Evolutionary conservation across 2,797 vertebrate genomes (phyloP), one percentile per base, ranked within the genome.

Genomic region (Manis pentadactyla): DNA sequence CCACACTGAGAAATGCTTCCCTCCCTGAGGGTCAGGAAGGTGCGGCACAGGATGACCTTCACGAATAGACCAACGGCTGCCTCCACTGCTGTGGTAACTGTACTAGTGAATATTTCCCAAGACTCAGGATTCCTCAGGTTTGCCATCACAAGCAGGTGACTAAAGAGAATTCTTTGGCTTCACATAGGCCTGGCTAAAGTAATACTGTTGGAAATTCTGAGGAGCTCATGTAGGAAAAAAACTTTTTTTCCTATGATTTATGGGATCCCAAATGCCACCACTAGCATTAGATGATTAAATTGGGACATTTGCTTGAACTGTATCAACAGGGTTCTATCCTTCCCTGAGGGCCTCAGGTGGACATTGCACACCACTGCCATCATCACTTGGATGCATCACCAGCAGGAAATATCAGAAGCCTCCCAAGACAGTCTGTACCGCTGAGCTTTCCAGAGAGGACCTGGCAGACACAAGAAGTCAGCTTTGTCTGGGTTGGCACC

Each of bases 381-480:
- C 78, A 79, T 95, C 23, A 1, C 89, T 96, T 93, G 88, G 92
- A 93, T 46, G 46, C 0, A 4, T 94, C 92, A 64, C n/a, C 17
- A 71, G 34, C 73, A 95, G 96, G 92, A 97, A 97, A 91, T 85
- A 88, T 78, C 78, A 87, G 78, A 93, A 96, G 59, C 27, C 27
- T 97, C 64, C 71, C 74, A 94, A 96, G 90, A 97, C 95, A 96
- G 64, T 63, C 79, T 97, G 95, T 96, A 86, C 90, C 87, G 34
- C 8, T 34, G 63, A 75, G 49, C 51, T 95, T 96, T 95, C 90
- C 93, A 97, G 95, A 96, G 71, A 90, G 42, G 59, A 15, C 42
- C 86, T 97, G 97, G 89, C 92, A 90, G 75, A 69, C 46, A 77
- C 8, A 25, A 89, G 64, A 86, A 63, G n/a, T 46, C 18, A 7